Evolutionary conservation across 2,113 vertebrate genomes (phyloP).

Genomic region (Pampusana beccarii): DNA sequence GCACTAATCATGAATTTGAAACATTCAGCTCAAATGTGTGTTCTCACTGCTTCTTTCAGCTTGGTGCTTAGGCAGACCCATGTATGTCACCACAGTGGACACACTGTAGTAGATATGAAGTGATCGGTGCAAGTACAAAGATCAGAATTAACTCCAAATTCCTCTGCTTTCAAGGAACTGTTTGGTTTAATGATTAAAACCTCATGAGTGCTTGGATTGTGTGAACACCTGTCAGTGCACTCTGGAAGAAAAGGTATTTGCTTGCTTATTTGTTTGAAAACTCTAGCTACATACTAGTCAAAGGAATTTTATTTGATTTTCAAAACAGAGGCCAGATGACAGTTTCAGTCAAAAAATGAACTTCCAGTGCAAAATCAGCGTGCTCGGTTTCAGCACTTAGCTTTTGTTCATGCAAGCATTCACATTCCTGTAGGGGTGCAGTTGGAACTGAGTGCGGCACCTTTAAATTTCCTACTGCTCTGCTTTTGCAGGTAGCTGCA

Average conservation of each 20-base stretch:
- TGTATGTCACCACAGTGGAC: not conserved
- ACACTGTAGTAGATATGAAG: not conserved
- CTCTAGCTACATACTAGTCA: not conserved
- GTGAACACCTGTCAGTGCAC: constrained; percentile 32
- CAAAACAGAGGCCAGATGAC: not conserved
- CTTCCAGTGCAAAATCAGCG: not conserved
- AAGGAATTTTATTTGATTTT: constrained; percentile 15
- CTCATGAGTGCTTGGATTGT: not conserved
- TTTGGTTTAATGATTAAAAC: constrained; percentile 61
- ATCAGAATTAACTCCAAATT: constrained; percentile 33
- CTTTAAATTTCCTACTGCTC: not conserved
- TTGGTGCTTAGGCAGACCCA: not conserved
- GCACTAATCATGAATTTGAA: not conserved
- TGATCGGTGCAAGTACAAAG: not conserved
- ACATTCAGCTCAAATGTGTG: not conserved
- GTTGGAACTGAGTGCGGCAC: not conserved
- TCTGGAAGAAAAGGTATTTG: not conserved
- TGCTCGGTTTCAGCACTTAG: not conserved
- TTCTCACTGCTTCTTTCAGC: not conserved
- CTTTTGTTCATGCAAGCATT: not conserved
- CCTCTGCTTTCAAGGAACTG: constrained; percentile 46
- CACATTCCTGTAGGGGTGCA: not conserved
- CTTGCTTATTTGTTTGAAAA: constrained; percentile 44
- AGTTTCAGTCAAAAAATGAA: not conserved
- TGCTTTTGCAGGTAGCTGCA: not conserved